A percentile compares a stretch with the other conserved stretches of the same genome.
Conservation (phyloP, 1,140 invertebrate species). For the Harpegnathos saltator region DNA sequence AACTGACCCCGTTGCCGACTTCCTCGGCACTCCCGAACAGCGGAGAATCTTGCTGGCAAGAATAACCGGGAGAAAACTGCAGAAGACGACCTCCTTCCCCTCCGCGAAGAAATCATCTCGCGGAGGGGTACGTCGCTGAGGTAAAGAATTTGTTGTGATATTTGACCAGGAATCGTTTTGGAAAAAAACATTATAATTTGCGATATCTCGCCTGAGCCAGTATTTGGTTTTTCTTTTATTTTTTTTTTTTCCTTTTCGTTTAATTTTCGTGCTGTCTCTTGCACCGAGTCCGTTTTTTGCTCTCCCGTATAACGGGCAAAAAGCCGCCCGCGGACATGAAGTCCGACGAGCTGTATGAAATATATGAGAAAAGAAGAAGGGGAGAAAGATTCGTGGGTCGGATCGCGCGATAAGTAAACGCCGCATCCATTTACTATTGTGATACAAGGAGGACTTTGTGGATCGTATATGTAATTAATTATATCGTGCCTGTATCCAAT, state of each 20-base stretch:
- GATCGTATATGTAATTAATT: constrained; percentile 82
- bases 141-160: constrained; percentile 81
- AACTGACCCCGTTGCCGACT: constrained; percentile 28
- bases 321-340: constrained; percentile 76
- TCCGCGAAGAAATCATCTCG: constrained; percentile 25
- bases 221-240: constrained; percentile 71
- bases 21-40: constrained; percentile 42
- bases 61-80: constrained; percentile 49
- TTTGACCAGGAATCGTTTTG: constrained; percentile 72
- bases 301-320: constrained; percentile 56
- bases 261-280: constrained; percentile 66
- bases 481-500: constrained; percentile 85
- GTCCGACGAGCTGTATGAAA: constrained; percentile 72
- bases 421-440: constrained; percentile 79
- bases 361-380: constrained; percentile 41
- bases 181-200: constrained; percentile 63
- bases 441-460: constrained; percentile 80
- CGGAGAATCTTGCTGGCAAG: background rate
- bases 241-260: constrained; percentile 49
- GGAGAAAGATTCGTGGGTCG: constrained; percentile 58
- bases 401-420: constrained; percentile 45
- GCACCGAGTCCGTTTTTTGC: constrained; percentile 60
- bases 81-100: constrained; percentile 31
- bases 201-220: constrained; percentile 80
- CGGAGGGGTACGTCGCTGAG: constrained; percentile 43